Conservation (phyloP, 2,888 invertebrate genomes). For the Drosophila rellima region DNA sequence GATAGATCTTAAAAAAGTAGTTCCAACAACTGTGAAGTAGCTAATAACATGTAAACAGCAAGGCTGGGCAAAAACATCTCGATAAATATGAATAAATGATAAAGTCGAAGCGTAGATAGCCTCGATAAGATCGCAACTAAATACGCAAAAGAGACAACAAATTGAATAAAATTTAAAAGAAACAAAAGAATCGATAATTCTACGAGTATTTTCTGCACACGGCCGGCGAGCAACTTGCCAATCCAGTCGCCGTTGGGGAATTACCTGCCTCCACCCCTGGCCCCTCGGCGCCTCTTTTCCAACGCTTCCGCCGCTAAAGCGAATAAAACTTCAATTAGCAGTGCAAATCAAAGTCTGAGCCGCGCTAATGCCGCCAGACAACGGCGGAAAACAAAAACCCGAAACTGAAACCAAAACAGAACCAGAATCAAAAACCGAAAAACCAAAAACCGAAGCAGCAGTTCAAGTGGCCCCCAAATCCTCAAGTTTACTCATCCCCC, state of each 20-base stretch:
- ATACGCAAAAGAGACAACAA: neutral
- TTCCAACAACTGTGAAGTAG: no score
- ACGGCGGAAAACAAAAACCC: conserved; percentile 34
- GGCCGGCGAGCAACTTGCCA: neutral
- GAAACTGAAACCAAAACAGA: conserved; percentile 46
- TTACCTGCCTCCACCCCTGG: conserved; percentile 20
- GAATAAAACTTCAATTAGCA: conserved; percentile 73
- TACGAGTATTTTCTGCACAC: neutral
- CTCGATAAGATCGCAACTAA: neutral
- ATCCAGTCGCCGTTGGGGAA: conserved; percentile 22
- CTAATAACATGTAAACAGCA: no score
- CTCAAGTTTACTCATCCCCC: neutral
- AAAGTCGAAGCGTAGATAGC: conserved; percentile 1
- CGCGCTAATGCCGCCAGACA: conserved; percentile 52
- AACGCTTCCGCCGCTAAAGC: conserved; percentile 14
- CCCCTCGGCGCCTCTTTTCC: neutral
- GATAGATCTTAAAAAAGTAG: no score
- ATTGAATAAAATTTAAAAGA: neutral
- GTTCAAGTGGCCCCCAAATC: conserved; percentile 49
- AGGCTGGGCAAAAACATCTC: neutral
- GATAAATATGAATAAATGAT: conserved; percentile 5
- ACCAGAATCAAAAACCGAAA: conserved; percentile 28
- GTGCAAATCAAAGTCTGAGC: conserved; percentile 69
- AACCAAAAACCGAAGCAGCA: conserved; percentile 52
- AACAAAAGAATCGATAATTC: conserved; percentile 1